Base-by-base conservation (phyloP, 1,140 invertebrate genomes). In the Luehdorfia chinensis region DNA sequence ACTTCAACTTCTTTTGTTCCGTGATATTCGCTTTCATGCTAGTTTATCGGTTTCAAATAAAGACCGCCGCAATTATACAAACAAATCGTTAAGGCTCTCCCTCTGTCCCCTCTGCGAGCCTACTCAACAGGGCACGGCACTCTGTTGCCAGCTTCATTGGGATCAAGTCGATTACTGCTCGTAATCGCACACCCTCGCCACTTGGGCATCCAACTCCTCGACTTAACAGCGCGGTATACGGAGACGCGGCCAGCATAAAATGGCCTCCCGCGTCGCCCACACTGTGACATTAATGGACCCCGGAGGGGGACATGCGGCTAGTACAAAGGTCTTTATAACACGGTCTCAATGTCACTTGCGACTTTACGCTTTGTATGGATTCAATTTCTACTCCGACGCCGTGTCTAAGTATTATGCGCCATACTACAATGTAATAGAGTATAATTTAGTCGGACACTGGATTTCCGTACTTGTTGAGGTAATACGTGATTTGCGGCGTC, bases 91-190 rank as follows among this genome's bases (percentile, higher is more conserved):
- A n/a, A n/a, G n/a, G 32, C 32, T 16, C 32, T 16, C 32, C 32
- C 32, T 33, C 14, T 3, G 34, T 15, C 18, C 18, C 18, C 16
- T 55, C 51, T 55, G 32, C 8, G 5, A 21, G 6, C 6, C 21
- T 41, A 33, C 34, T 66, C 50, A 52, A 49, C 36, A 57, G 48
- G 49, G 41, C 59, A 45, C 47, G 55, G 48, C 67, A 71, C 63
- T 68, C 61, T 59, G 72, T 71, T 72, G 59, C 63, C 66, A 69
- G 74, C 74, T 72, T 77, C 70, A 72, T 66, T 44, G 72, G 70
- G 76, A 80, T 75, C 74, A 77, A 67, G 71, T 66, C 70, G 72
- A 80, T 80, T 76, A 80, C 74, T 66, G 57, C 62, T 57, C 51
- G 75, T 69, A 75, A 79, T 76, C 65, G 64, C 57, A 63, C 60